Conservation (phyloP, 2,888 invertebrate species). For the Nyleta sp. region DNA sequence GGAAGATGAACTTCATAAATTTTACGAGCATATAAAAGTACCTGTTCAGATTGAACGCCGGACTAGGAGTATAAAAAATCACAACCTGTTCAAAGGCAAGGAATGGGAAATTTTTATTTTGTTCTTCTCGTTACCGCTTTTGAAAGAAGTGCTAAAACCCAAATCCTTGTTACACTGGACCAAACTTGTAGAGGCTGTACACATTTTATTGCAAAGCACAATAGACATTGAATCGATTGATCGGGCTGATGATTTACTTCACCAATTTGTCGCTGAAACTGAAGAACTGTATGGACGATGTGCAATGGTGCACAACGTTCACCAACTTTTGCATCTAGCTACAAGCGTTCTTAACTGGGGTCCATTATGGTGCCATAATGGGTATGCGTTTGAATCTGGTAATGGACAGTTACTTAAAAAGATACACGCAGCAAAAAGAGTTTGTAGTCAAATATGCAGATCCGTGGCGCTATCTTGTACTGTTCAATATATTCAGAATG, state of each 20-base stretch:
- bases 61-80: not conserved
- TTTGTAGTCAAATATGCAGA: slow-evolving; percentile 14
- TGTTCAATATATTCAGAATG: not conserved
- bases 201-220: slow-evolving; percentile 4
- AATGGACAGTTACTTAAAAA: slow-evolving; percentile 2
- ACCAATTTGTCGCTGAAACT: not conserved
- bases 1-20: slow-evolving; percentile 2
- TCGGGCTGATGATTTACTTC: not conserved
- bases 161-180: not conserved
- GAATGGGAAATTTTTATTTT: slow-evolving; percentile 14
- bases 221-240: not conserved
- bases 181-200: slow-evolving; percentile 1
- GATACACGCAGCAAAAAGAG: slow-evolving; percentile 8
- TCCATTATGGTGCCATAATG: too few relatives aligned
- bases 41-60: slow-evolving; percentile 3
- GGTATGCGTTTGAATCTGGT: slow-evolving; percentile 4
- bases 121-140: not conserved
- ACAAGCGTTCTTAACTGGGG: too few relatives aligned
- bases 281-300: not conserved
- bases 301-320: slow-evolving; percentile 7
- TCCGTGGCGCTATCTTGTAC: not conserved
- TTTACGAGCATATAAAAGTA: not conserved
- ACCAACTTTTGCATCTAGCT: not conserved
- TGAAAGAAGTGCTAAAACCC: slow-evolving; percentile 7
- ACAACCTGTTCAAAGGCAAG: not conserved